Base-by-base conservation (phyloP, 2,113 vertebrate species). In the Puma concolor region DNA sequence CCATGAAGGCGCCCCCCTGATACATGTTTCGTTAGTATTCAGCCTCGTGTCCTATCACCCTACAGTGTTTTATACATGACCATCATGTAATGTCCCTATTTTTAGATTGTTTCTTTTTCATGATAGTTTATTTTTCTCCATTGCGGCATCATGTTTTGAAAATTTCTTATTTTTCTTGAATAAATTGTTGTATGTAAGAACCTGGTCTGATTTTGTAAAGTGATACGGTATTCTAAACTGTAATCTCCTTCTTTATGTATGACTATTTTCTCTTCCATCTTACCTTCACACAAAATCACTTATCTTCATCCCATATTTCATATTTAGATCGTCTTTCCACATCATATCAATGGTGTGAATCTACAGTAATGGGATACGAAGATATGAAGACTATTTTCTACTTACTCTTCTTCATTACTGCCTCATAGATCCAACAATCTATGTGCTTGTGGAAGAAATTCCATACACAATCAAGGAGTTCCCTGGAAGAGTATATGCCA, bases 391-490 rank as follows among this genome's bases (percentile, higher is more conserved):
- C 19, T 5, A 4, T 13, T 91, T 81, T 41, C 5, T 13, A 4
- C 16, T 41, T 63, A 38, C 6, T 12, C 31, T n/a, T 82, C 1
- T 6, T 33, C 21, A 60, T 66, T 63, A 21, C 0, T 90, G 0
- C 29, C 12, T 57, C 63, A n/a, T 21, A 64, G 31, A 66, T 50
- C 21, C 52, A 72, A 16, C 2, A 50, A 16, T 48, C 12, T 23
- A 64, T 2, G 10, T 2, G 5, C 63, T n/a, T 79, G 33, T 17
- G 5, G 19, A n/a, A 50, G 12, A 4, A 7, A 13, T 17, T 57
- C 1, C 6, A 7, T 9, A 2, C 16, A 11, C 11, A 9, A 1
- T 27, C 4, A 8, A 79, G 31, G 11, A 4, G 0, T 44, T 80
- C 31, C 23, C 4, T 1, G 27, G 13, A 80, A 80, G 14, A 3